phyloP scores from a whole-genome alignment of 2,797 vertebrate genomes.

The Enteromius thamalakanensis region DNA sequence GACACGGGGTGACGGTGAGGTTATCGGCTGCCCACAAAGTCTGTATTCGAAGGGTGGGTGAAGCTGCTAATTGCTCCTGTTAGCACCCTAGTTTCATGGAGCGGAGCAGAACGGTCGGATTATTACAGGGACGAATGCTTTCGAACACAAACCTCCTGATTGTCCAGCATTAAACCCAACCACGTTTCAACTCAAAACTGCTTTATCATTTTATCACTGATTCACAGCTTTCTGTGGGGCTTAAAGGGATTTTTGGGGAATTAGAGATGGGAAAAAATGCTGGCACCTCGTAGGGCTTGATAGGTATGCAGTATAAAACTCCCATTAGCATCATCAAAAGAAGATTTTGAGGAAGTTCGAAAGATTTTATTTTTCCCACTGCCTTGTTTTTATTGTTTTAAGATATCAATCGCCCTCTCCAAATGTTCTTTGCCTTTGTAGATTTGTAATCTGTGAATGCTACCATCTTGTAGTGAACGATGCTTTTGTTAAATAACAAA shows the following conservation, averaged over 20 bases:
- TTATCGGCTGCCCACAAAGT: constrained; percentile 36
- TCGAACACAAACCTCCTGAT: constrained; percentile 53
- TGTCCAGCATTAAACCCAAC: constrained; percentile 1
- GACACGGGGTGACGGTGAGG: constrained; percentile 40
- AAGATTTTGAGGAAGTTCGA: neutral
- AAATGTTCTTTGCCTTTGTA: constrained; percentile 41
- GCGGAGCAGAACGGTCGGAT: constrained; percentile 51
- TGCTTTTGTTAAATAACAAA: constrained; percentile 35
- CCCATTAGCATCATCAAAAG: constrained; percentile 40
- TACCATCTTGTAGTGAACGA: constrained; percentile 36
- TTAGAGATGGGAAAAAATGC: neutral
- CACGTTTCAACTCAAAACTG: neutral
- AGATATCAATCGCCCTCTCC: constrained; percentile 23
- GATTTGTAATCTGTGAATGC: constrained; percentile 40
- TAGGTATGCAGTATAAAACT: constrained; percentile 32
- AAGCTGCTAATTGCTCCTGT: constrained; percentile 69
- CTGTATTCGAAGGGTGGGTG: constrained; percentile 66
- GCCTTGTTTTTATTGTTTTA: constrained; percentile 40
- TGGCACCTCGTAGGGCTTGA: constrained; percentile 18
- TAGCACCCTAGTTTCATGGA: constrained; percentile 60
- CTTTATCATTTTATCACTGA: neutral
- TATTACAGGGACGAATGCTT: constrained; percentile 61
- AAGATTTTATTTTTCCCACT: constrained; percentile 1
- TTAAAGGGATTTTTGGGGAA: constrained; percentile 6
- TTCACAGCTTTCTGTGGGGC: neutral